Base-by-base conservation (phyloP, 2,797 vertebrate species). In the Sebastes trivittatus region DNA sequence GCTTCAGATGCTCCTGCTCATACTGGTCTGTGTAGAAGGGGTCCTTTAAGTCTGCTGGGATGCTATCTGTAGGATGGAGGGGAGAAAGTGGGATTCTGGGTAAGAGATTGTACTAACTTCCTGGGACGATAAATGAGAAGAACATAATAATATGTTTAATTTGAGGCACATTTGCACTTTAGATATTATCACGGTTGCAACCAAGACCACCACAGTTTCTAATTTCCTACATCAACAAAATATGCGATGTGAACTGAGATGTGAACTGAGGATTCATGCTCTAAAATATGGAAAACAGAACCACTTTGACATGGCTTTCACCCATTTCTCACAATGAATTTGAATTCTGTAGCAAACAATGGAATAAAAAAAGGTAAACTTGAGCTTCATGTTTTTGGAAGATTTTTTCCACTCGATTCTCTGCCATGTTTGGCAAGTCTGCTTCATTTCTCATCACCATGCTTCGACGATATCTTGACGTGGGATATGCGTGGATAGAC, bases 21-120 rank as follows among this genome's bases (percentile, higher is more conserved):
- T 99, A 99, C 93, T 99, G 98, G 93, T 99, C 98, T 3, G 96
- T 99, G 93, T 99, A 99, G 94, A 98, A 99, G 0, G 98, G 98
- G 52, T 99, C 97, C 87, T 93, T 95, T 14, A 99, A 87, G 55
- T 99, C 98, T 87, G 96, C 94, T 2, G 98, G 98, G 91, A 99
- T 94, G 65, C 96, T 97, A 91, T 98, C 98, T 99, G 92, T 14
- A 36, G 32, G 38, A 58, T 0, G 16, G 13, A 78, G 22, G 30
- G 63, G 34, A 77, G 30, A 62, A 55, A 80, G 16, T 14, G 9
- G 6, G 29, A 30, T n/a, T 38, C n/a, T 11, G 30, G 65, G 18
- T 32, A 14, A 60, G 30, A 54, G 32, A 77, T 16, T 46, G 32
- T 4, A 16, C 20, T n/a, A 14, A 23, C 5, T 36, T 20, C 22